Conservation (phyloP, 2,113 vertebrate genomes). For the Ailuropoda melanoleuca region DNA sequence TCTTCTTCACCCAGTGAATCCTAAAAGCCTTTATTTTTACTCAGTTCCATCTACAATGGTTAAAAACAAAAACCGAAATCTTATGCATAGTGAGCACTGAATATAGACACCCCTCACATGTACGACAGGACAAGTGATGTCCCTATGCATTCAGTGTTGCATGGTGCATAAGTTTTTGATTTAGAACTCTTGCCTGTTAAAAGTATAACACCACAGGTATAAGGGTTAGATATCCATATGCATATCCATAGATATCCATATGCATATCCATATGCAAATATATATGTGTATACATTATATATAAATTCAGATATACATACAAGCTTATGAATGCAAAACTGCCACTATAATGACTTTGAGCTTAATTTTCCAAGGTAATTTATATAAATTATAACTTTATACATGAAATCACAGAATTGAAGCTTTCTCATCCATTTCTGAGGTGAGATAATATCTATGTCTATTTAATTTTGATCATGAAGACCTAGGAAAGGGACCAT, state of each 20-base stretch:
- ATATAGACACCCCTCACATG: background rate
- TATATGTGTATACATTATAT: background rate
- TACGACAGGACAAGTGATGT: background rate
- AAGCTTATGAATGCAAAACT: background rate
- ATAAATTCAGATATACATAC: background rate
- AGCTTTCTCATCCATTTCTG: background rate
- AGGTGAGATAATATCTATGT: slow-evolving; percentile 19
- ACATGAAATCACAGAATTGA: background rate
- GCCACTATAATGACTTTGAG: background rate
- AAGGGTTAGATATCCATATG: background rate
- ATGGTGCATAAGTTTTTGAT: background rate
- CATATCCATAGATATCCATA: background rate
- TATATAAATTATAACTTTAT: background rate
- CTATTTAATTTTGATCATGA: slow-evolving; percentile 45
- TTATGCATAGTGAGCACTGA: background rate
- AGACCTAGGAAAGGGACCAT: background rate
- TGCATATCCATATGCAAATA: background rate
- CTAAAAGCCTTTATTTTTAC: background rate
- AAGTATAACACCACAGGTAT: background rate
- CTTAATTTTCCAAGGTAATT: background rate
- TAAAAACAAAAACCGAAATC: background rate
- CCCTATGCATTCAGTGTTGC: background rate
- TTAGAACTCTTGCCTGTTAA: background rate
- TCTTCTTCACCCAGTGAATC: background rate
- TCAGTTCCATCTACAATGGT: background rate